phyloP scores from a whole-genome alignment of 2,113 vertebrate genomes.

The Triplophysa siluroides region DNA sequence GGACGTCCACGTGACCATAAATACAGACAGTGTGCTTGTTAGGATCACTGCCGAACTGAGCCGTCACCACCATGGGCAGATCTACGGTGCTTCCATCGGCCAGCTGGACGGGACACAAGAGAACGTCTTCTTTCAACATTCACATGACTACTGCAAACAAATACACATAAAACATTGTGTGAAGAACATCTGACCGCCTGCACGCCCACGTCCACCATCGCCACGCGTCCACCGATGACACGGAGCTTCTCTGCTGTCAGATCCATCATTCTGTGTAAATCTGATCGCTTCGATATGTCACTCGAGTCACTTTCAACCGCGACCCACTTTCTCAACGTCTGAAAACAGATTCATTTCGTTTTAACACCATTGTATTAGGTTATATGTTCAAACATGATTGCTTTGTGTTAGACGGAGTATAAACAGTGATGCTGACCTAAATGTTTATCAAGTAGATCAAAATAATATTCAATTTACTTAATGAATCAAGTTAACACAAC shows the following conservation, averaged over 20 bases:
- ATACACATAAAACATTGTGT: background rate
- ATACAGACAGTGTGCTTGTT: conserved; percentile 83
- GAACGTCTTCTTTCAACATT: background rate
- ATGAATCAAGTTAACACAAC: no score
- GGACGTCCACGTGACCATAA: conserved; percentile 90
- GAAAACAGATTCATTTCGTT: background rate
- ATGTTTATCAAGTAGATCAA: no score
- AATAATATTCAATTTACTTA: no score
- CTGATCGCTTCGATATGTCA: conserved; percentile 73
- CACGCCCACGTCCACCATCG: conserved; percentile 71
- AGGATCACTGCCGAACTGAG: conserved; percentile 78
- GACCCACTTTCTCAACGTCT: conserved; percentile 87
- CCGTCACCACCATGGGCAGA: conserved; percentile 82
- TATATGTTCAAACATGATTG: no score
- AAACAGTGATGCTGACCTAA: no score
- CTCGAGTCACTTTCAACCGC: conserved; percentile 85
- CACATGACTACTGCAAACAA: background rate
- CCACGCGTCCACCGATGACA: conserved; percentile 77
- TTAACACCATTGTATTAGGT: no score
- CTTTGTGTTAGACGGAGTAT: no score
- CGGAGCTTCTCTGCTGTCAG: conserved; percentile 74
- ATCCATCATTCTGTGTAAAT: conserved; percentile 80
- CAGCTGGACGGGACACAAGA: conserved; percentile 66
- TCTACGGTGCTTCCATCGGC: conserved; percentile 72
- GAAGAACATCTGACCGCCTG: conserved; percentile 74